Evolutionary conservation across 2,797 vertebrate species (phyloP).

Genomic region (Prionace glauca): DNA sequence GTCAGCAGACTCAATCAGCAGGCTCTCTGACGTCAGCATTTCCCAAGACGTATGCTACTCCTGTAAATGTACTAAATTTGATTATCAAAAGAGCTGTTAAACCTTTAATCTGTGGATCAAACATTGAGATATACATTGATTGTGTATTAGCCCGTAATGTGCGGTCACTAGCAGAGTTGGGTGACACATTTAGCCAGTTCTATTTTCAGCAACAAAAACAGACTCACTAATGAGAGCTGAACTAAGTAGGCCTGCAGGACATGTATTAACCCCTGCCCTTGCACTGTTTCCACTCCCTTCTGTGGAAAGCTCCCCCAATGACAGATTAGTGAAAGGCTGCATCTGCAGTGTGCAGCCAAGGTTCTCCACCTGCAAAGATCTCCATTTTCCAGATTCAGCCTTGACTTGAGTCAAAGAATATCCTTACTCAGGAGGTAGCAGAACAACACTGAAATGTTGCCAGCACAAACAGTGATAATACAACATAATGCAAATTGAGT

Average conservation of each 20-base stretch:
- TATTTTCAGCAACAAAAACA: slow-evolving; percentile 10
- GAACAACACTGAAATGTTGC: background rate
- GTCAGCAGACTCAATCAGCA: background rate
- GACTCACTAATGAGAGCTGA: slow-evolving; percentile 4
- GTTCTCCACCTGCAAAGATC: background rate
- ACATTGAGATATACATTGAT: background rate
- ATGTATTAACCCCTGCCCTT: slow-evolving; percentile 7
- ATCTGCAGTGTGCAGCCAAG: background rate
- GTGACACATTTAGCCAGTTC: background rate
- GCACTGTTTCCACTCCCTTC: background rate
- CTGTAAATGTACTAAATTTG: slow-evolving; percentile 11
- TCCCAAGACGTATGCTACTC: background rate
- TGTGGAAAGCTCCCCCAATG: background rate
- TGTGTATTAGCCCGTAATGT: slow-evolving; percentile 7
- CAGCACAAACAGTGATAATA: background rate
- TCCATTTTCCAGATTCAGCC: background rate
- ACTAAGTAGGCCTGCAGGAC: background rate
- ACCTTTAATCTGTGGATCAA: slow-evolving; percentile 26
- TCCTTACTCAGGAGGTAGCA: background rate
- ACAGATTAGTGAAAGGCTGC: background rate
- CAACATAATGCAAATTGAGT: background rate
- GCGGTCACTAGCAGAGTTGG: background rate
- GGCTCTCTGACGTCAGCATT: slow-evolving; percentile 21
- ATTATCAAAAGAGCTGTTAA: slow-evolving; percentile 5
- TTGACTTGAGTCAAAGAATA: background rate